Base-by-base conservation (phyloP, 2,797 vertebrate species). In the Meriones psammophilus region DNA sequence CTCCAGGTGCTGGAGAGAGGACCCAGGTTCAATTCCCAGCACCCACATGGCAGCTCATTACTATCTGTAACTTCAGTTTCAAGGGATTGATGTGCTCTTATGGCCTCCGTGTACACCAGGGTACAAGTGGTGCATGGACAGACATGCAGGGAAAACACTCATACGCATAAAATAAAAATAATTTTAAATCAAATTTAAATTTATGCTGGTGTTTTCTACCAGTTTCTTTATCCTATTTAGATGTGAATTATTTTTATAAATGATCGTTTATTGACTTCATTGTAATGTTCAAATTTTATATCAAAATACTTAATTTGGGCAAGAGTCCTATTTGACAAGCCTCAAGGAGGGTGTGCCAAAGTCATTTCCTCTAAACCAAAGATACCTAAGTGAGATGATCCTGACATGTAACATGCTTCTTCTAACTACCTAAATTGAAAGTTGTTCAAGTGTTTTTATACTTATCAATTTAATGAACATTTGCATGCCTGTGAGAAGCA, bases 381-480 rank as follows among this genome's bases (percentile, higher is more conserved):
- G 28, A 79, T 18, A 84, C 68, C 80, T 89, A 15, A 93, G 28
- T 64, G 22, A 73, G 73, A 95, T 54, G 71, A 71, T 36, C 22
- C 94, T 77, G 66, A 88, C 74, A 0, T 85, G 6, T 87, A 77
- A 89, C 39, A 39, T 15, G 28, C 76, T 96, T 86, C 88, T 89
- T 50, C 22, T 90, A 96, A 79, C 39, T 62, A n/a, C 39, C 95
- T 95, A 90, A 94, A 96, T 96, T 95, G 91, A 97, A 97, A 96
- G 46, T 92, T 96, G 58, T 87, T 95, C 87, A 80, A 90, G 20
- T 90, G 39, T 76, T 97, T 96, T 92, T 93, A 83, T 92, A 92
- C 90, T 96, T 92, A 90, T 10, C 73, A 62, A 79, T 91, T 96
- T 96, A 94, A 96, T 93, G 94, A 97, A 95, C 30, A 95, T 90